Evolutionary conservation across 2,888 invertebrate genomes (phyloP), one percentile per base, ranked within the genome.

Genomic region (Alentia gelatinosa): DNA sequence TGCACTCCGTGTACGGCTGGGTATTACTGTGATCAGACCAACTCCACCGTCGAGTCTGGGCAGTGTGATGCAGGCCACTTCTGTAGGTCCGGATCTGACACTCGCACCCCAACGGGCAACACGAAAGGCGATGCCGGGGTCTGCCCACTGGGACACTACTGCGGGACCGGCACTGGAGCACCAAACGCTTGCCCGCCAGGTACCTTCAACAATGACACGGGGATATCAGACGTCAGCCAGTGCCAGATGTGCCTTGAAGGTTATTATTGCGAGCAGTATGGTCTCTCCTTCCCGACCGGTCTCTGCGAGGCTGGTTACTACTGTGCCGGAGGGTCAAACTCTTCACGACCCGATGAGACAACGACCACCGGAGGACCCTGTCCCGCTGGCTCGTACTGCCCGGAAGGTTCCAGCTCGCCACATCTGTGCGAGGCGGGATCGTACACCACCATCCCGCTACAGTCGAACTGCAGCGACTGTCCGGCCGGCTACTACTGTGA

Each of bases 1-100:
- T 95, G 95, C 92, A 95, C 94, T 0, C 94, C 94, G 68, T 96
- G 95, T 92, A 93, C 94, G 23, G 94, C 94, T 30, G 95, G 96
- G 0, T 94, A 91, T 88, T 96, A 95, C 91, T 96, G 96, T 92
- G 93, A 93, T 37, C 68, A 86, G 4, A 90, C 91, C 33, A 95
- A 95, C 92, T 92, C 94, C 68, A 95, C 95, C 5, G 91, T 93
- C 0, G 93, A 92, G 4, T 91, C 94, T n/a, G 95, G 95, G n/a
- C 93, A 93, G 3, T 96, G 96, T 93, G 93, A 93, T 91, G 94
- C 95, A 26, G 96, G 95, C 0, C 94, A 94, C 92, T 96, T 91
- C 92, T 96, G 95, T 92, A 91, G 93, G 68, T 92, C 92, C 91
- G 95, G 95, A 9, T 94, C 95, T 3, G 94, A 95, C 90, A 91